Evolutionary conservation across 2,797 vertebrate genomes (phyloP).

Genomic region (Garrulus glandarius): DNA sequence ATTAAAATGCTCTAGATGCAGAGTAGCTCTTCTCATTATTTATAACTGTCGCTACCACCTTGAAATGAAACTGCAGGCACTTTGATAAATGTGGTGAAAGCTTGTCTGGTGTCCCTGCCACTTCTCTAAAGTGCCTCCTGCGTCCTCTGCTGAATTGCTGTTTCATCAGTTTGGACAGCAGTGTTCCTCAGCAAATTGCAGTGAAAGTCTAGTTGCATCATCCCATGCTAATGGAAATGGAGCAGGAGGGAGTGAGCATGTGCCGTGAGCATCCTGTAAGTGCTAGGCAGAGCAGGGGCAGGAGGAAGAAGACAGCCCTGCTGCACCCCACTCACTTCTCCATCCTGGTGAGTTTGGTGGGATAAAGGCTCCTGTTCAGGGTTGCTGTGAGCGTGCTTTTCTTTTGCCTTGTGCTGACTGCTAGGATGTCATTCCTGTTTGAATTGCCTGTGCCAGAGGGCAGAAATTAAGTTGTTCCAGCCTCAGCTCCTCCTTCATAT

Average conservation of each 20-base stretch:
- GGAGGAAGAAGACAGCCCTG: not conserved
- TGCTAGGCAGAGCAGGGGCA: not conserved
- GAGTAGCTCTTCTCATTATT: conserved; percentile 49
- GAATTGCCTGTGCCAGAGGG: not conserved
- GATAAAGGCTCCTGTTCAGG: not conserved
- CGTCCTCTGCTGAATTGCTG: conserved; percentile 50
- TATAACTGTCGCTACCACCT: not conserved
- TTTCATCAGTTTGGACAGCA: conserved; percentile 53
- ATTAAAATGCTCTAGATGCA: conserved; percentile 47
- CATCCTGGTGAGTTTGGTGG: not conserved
- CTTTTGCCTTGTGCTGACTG: not conserved
- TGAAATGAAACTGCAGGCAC: conserved; percentile 47
- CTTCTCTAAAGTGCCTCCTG: conserved; percentile 46
- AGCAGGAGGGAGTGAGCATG: not conserved
- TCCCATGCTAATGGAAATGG: not conserved
- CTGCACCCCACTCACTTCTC: not conserved
- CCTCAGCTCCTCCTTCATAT: not conserved
- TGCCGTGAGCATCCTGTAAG: not conserved
- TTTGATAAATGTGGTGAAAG: conserved; percentile 64
- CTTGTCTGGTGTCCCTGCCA: conserved; percentile 39
- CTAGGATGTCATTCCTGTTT: not conserved
- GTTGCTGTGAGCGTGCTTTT: rapidly evolving
- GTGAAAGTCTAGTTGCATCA: conserved; percentile 40
- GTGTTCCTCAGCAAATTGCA: conserved; percentile 11
- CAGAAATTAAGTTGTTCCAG: not conserved